phyloP scores from a whole-genome alignment of 2,797 vertebrate species.

The Sphenodon punctatus region DNA sequence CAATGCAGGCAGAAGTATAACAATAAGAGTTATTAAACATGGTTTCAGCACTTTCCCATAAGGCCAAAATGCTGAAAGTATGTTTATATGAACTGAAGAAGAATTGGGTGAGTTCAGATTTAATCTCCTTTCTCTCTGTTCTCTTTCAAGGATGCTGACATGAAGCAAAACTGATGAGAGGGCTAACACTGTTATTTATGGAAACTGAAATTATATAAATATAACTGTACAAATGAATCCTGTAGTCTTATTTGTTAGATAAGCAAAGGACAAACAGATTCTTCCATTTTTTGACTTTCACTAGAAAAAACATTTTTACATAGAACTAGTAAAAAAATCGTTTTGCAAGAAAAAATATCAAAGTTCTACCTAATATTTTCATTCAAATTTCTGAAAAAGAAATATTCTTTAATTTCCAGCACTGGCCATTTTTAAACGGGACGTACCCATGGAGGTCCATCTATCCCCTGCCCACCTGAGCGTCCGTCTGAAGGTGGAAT shows the following conservation, averaged over 20 bases:
- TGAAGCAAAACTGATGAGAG: neutral
- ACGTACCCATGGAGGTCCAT: no score
- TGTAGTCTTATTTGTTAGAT: neutral
- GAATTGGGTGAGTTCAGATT: neutral
- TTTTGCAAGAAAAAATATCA: no score
- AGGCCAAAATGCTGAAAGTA: no score
- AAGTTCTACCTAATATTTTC: no score
- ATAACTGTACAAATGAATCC: neutral
- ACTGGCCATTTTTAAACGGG: no score
- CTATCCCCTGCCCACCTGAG: no score
- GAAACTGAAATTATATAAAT: neutral
- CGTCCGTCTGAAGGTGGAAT: no score
- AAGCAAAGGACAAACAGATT: neutral
- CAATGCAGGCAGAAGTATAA: neutral
- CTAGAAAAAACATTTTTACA: neutral
- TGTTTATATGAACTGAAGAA: no score
- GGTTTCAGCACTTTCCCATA: neutral
- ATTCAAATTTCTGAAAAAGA: no score
- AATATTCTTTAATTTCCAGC: no score
- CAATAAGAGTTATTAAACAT: neutral
- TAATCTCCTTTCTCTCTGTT: neutral
- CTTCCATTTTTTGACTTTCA: neutral
- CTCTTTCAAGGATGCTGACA: neutral
- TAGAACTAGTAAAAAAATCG: no score
- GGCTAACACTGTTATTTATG: neutral